Conservation (phyloP, 2,888 invertebrate genomes). For the Molanna angustata region DNA sequence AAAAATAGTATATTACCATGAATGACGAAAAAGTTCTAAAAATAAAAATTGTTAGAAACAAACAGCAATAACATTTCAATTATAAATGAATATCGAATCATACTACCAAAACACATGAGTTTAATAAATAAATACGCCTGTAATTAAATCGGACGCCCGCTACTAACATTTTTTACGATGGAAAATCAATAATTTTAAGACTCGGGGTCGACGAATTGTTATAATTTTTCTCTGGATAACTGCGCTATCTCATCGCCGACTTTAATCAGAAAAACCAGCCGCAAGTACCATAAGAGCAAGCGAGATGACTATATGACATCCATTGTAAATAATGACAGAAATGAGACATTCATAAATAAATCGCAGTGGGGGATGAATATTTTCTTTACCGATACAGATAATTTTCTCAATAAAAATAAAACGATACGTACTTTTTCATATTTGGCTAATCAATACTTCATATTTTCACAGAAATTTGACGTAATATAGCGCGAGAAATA, state of each 20-base stretch:
- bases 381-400: conserved; percentile 4
- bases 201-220: conserved; percentile 32
- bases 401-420: not conserved
- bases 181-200: conserved; percentile 54
- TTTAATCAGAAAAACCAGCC: conserved; percentile 20
- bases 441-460: not conserved
- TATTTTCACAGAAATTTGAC: not conserved
- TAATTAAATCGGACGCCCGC: conserved; percentile 19
- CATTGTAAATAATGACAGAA: conserved; percentile 27
- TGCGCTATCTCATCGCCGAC: conserved; percentile 20
- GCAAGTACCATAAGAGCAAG: conserved; percentile 41
- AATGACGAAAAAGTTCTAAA: conserved; percentile 21
- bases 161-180: conserved; percentile 45
- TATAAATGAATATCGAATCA: not conserved
- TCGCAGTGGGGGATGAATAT: conserved; percentile 17
- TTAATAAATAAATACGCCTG: conserved; percentile 10
- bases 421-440: not conserved
- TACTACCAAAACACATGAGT: no score
- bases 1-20: no score
- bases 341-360: conserved; percentile 14
- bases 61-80: conserved; percentile 1
- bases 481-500: not conserved
- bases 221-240: conserved; percentile 26
- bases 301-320: conserved; percentile 37
- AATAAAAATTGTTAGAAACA: conserved; percentile 27